Percentiles rank a stretch among this genome's conserved stretches.
phyloP scores from a whole-genome alignment of 2,797 vertebrate genomes.

The Champsocephalus gunnari region DNA sequence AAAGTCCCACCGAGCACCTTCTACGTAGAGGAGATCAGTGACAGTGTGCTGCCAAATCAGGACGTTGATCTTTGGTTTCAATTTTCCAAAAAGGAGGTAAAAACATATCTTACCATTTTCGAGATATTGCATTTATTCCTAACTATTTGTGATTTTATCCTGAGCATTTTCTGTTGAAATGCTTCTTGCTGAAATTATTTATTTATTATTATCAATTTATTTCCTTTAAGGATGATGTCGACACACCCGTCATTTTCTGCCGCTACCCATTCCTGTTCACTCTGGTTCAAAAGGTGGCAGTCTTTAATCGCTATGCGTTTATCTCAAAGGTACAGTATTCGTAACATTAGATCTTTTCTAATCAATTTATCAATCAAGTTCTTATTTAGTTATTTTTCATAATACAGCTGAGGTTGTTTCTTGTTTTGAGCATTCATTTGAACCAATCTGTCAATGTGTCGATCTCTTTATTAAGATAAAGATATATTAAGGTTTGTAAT shows the following conservation, averaged over 20 bases:
- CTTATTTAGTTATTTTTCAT: neutral
- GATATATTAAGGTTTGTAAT: slow-evolving; percentile 16
- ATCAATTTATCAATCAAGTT: neutral
- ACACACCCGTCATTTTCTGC: slow-evolving; percentile 73
- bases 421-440: neutral
- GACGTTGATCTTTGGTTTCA: slow-evolving; percentile 58
- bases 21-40: slow-evolving; percentile 64
- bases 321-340: slow-evolving; percentile 58
- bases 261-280: slow-evolving; percentile 79
- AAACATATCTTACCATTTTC: neutral
- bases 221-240: slow-evolving; percentile 56
- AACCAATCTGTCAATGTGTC: neutral
- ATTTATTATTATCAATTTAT: neutral
- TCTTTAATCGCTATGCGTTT: slow-evolving; percentile 37
- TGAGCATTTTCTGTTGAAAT: neutral
- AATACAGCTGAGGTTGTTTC: neutral
- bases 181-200: neutral
- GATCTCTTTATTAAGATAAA: neutral
- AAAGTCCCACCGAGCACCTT: slow-evolving; percentile 74
- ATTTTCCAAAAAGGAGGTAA: slow-evolving; percentile 60
- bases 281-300: slow-evolving; percentile 58
- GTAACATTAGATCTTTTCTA: neutral
- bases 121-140: neutral
- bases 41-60: rapidly evolving
- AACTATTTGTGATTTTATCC: neutral